Evolutionary conservation across 2,113 vertebrate genomes (phyloP).

Genomic region (Malurus cyaneus): DNA sequence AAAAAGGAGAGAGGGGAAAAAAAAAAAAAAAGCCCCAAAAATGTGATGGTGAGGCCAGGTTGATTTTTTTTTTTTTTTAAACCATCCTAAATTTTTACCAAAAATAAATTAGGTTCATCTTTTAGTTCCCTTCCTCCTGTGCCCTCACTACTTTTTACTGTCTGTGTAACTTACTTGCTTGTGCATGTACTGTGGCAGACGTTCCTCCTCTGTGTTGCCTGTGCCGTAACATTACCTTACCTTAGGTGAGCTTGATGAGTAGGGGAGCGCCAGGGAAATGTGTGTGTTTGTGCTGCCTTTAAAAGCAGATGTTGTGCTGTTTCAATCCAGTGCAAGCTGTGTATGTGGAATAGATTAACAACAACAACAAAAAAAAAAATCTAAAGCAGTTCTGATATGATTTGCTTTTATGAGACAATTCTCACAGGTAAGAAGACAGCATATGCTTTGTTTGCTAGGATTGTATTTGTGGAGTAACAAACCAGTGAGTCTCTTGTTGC

Average conservation of each 20-base stretch:
- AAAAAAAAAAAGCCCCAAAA: neutral
- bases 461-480: neutral
- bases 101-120: neutral
- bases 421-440: conserved; percentile 67
- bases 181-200: conserved; percentile 71
- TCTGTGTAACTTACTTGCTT: conserved; percentile 64
- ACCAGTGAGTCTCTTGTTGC: conserved; percentile 20
- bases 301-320: conserved; percentile 15
- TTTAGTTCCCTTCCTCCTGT: conserved; percentile 16
- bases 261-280: neutral
- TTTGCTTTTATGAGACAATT: conserved; percentile 41
- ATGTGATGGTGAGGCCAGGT: conserved; percentile 60
- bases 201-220: conserved; percentile 38
- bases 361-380: neutral
- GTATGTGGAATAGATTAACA: conserved; percentile 2
- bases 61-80: conserved; percentile 24
- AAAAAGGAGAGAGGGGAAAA: conserved; percentile 8
- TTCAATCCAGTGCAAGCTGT: conserved; percentile 25
- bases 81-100: conserved; percentile 32
- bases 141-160: conserved; percentile 33
- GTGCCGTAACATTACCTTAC: conserved; percentile 36
- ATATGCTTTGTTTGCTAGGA: neutral
- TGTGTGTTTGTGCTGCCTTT: conserved; percentile 4
- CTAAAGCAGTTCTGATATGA: neutral
- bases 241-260: neutral